Evolutionary conservation across 2,888 invertebrate genomes (phyloP), one percentile per base, ranked within the genome.

Genomic region (Neoscelio sp.): DNA sequence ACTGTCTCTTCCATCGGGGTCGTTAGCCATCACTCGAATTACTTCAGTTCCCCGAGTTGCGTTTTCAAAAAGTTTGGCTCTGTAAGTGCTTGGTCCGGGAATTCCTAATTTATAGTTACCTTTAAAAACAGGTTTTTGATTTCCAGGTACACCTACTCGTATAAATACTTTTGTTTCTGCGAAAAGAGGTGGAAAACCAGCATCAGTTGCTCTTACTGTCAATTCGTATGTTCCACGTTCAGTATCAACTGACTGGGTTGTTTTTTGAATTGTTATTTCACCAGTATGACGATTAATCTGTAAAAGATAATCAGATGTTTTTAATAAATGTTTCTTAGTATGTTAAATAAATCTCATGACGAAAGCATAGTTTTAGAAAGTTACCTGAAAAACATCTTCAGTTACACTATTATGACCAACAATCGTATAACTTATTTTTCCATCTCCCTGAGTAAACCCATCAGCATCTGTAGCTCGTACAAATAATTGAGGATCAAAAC

Each of bases 401-500:
- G 92, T 92, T 60, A 94, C 93, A 78, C 95, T 94, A 80, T 95
- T 95, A 80, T 95, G 94, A 0, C 94, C 93, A 71, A 92, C 92
- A 2, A 95, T 91, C 0, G 93, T 92, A 85, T 96, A 96, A 17
- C 91, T 92, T 0, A 96, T 91, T 80, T 91, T 91, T 0, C 95
- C 95, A 62, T 94, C 94, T 0, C 95, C 95, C 89, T 95, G 95
- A 2, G 91, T 92, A 0, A 93, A 93, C 0, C 96, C 95, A 89
- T 97, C 97, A 8, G 91, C 91, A 88, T 97, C 97, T 0, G 93
- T 93, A 0, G 97, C 96, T 88, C 94, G 92, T 6, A 97, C 93
- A 80, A 95, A 93, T 83, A 97, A 93, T 75, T 96, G 95, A 0
- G 97, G 96, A 81, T 96, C 95, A 87, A 97, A 96, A 81, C 92